Evolutionary conservation across 2,113 vertebrate species (phyloP).

Genomic region (Excalfactoria chinensis): DNA sequence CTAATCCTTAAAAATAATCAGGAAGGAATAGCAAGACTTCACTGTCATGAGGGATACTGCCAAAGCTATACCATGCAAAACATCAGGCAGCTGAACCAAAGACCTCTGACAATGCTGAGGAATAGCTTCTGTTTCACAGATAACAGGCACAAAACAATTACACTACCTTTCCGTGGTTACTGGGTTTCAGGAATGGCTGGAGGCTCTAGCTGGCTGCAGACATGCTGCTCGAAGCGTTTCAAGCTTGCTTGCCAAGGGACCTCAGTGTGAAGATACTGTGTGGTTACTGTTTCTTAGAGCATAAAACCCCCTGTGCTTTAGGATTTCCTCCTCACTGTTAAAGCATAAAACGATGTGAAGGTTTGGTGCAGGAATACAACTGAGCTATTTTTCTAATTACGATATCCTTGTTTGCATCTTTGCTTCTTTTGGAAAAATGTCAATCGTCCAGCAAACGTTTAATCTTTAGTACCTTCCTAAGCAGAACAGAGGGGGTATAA

Average conservation of each 20-base stretch:
- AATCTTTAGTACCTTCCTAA: conserved; percentile 3
- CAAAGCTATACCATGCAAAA: neutral
- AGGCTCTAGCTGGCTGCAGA: neutral
- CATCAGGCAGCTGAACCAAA: neutral
- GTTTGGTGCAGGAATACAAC: neutral
- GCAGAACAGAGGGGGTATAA: neutral
- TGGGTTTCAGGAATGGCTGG: neutral
- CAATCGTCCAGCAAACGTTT: conserved; percentile 18
- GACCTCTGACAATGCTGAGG: neutral
- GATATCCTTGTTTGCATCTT: neutral
- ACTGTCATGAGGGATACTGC: neutral
- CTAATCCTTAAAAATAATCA: neutral
- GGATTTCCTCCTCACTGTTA: neutral
- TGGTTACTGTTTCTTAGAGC: conserved; percentile 28
- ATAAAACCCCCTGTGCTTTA: neutral
- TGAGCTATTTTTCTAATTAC: conserved; percentile 9
- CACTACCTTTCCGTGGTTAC: neutral
- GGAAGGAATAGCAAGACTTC: neutral
- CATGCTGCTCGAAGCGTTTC: neutral
- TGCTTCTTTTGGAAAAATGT: neutral
- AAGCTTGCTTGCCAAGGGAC: neutral
- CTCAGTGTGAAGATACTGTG: neutral
- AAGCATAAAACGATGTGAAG: neutral
- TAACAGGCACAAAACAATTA: neutral
- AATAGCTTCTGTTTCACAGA: neutral